These are phyloP conservation scores for Manduca sexta DNA, from an alignment of 1,140 invertebrate genomes.

Conservation along the genomic window DNA sequence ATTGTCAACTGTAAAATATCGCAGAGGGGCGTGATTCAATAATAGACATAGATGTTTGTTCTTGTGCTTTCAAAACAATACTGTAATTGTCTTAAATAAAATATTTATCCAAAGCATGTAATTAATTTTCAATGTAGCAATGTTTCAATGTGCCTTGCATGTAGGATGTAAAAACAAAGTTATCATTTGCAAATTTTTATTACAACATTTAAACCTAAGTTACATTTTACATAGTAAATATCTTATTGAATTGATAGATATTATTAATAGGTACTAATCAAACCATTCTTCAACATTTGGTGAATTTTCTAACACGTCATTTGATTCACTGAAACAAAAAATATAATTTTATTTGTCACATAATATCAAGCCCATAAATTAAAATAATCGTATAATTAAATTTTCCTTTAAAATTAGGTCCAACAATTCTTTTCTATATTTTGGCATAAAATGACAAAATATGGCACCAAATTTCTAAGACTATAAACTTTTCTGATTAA, in stretches of 20 bases:
- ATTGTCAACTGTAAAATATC: conserved; percentile 50
- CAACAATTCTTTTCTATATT: too few relatives aligned
- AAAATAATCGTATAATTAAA: too few relatives aligned
- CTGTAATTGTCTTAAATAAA: conserved; percentile 66
- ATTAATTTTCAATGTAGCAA: too few relatives aligned
- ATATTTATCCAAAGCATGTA: conserved; percentile 60
- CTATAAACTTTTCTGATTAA: too few relatives aligned
- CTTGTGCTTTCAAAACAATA: conserved; percentile 57
- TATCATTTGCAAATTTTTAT: too few relatives aligned
- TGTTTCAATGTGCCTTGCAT: too few relatives aligned
- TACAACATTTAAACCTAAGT: conserved; percentile 4
- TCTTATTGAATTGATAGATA: conserved; percentile 9
- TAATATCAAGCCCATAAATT: neutral
- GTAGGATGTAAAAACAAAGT: too few relatives aligned
- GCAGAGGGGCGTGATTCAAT: conserved; percentile 46
- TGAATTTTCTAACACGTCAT: conserved; percentile 85
- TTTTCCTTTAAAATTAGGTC: too few relatives aligned
- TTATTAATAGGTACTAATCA: conserved; percentile 31
- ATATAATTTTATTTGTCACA: conserved; percentile 12
- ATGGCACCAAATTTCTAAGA: too few relatives aligned
- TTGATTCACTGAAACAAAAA: conserved; percentile 81
- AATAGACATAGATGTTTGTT: conserved; percentile 53
- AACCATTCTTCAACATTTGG: conserved; percentile 75
- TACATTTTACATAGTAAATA: conserved; percentile 2
- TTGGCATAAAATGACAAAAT: too few relatives aligned